Evolutionary conservation across 2,113 vertebrate genomes (phyloP).

Genomic region (Neoarius graeffei): DNA sequence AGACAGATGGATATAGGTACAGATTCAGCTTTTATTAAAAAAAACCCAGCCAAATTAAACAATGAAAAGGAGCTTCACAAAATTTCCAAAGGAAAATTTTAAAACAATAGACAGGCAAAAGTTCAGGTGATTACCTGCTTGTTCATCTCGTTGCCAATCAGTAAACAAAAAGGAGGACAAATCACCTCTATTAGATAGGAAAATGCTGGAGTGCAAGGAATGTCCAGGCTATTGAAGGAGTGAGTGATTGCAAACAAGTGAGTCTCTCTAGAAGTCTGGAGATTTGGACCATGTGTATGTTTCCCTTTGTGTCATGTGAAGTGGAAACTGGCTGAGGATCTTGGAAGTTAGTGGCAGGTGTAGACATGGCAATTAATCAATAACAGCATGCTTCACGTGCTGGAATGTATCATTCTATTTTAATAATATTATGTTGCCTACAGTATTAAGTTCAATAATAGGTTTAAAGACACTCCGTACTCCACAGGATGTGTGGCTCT

Average conservation of each 20-base stretch:
- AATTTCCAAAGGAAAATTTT: too few relatives aligned
- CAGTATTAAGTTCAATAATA: neutral
- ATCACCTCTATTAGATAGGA: neutral
- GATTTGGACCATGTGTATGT: neutral
- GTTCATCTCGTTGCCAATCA: too few relatives aligned
- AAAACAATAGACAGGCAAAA: neutral
- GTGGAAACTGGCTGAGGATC: neutral
- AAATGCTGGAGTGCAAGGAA: neutral
- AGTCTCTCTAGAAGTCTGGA: neutral
- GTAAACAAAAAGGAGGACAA: neutral
- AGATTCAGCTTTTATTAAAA: neutral
- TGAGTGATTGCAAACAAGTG: neutral
- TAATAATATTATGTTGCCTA: neutral
- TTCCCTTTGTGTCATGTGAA: neutral
- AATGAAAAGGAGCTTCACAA: too few relatives aligned
- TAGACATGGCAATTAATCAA: neutral
- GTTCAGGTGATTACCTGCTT: neutral
- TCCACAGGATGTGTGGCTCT: neutral
- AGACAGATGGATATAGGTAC: neutral
- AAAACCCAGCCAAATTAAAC: neutral
- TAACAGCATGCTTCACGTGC: neutral
- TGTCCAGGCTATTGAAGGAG: neutral
- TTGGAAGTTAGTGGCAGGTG: neutral
- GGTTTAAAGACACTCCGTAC: neutral
- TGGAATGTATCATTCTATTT: neutral